Evolutionary conservation across 2,113 vertebrate genomes (phyloP).

Genomic region (Crocuta crocuta): DNA sequence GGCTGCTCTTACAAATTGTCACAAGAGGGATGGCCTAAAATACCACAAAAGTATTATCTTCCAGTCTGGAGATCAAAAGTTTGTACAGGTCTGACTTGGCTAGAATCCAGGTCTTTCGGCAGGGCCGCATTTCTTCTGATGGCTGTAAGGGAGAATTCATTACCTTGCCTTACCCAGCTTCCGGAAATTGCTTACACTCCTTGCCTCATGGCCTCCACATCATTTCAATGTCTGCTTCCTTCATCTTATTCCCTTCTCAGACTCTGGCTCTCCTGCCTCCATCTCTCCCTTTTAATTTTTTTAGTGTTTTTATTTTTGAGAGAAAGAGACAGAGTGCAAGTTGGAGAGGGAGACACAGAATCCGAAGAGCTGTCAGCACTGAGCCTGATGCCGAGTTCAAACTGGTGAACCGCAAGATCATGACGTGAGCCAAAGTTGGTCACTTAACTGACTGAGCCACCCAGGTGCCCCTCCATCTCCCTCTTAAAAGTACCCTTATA

Average conservation of each 20-base stretch:
- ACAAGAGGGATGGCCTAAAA: not conserved
- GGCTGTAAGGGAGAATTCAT: not conserved
- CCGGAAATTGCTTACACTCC: not conserved
- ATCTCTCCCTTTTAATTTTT: not conserved
- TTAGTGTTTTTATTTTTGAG: too few species aligned
- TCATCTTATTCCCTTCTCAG: not conserved
- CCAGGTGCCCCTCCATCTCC: too few species aligned
- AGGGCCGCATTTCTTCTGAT: not conserved
- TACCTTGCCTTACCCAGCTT: not conserved
- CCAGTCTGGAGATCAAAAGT: not conserved
- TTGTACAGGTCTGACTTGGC: not conserved
- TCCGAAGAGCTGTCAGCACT: too few species aligned
- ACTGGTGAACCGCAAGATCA: too few species aligned
- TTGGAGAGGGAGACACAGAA: too few species aligned
- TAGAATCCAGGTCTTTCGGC: not conserved
- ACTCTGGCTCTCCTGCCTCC: not conserved
- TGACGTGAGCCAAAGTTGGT: too few species aligned
- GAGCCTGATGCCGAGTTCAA: too few species aligned
- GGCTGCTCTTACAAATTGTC: not conserved
- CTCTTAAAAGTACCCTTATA: not conserved
- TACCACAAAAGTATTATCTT: not conserved
- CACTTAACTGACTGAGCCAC: too few species aligned
- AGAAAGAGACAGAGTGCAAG: too few species aligned
- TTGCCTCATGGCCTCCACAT: not conserved
- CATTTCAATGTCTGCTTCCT: not conserved